These are phyloP conservation scores for Coturnix japonica DNA, from an alignment of 2,113 vertebrate genomes.

Conservation along the genomic window DNA sequence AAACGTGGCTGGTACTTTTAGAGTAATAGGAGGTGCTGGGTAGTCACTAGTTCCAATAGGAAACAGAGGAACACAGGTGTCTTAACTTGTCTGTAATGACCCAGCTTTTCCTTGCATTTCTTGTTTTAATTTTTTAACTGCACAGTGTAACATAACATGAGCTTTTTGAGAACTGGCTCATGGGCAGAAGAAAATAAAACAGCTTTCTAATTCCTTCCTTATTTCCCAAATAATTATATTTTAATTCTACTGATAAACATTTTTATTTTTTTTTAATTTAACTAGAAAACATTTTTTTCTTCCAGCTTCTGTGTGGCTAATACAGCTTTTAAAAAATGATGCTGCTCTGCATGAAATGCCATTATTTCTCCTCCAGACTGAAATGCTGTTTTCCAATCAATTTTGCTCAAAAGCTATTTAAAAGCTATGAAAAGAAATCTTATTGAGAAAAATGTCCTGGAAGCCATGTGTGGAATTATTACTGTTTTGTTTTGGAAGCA, in stretches of 20 bases:
- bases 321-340: not conserved
- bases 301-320: not conserved
- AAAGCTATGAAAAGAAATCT: not conserved
- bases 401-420: not conserved
- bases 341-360: not conserved
- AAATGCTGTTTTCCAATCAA: not conserved
- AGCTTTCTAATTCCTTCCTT: not conserved
- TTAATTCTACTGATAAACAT: not conserved
- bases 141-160: not conserved
- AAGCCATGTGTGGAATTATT: not conserved
- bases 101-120: not conserved
- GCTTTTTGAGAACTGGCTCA: not conserved
- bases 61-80: not conserved
- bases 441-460: not conserved
- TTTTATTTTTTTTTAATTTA: not conserved
- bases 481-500: not conserved
- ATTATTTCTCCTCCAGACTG: not conserved
- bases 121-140: not conserved
- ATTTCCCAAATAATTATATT: not conserved
- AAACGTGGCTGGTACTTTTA: not conserved
- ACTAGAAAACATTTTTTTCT: not conserved
- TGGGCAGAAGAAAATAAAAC: not conserved
- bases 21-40: not conserved
- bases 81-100: not conserved
- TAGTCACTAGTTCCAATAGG: not conserved